Evolutionary conservation across 2,113 vertebrate species (phyloP).

Genomic region (Australoheros scitulus): DNA sequence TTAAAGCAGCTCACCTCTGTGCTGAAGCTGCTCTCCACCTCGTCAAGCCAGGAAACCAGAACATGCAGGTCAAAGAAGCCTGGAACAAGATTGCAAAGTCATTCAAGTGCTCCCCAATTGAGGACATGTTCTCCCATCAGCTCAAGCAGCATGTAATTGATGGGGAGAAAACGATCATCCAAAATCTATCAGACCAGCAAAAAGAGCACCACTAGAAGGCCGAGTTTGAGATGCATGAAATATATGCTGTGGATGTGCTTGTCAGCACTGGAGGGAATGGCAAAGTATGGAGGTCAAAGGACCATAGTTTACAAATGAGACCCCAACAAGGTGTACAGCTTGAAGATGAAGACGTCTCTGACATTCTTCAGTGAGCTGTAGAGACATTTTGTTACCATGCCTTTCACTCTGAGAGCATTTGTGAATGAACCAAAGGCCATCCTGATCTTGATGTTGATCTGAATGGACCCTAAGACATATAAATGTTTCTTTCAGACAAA

Average conservation of each 20-base stretch:
- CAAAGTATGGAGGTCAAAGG: constrained; percentile 86
- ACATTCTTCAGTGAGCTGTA: constrained; percentile 98
- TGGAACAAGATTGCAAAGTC: constrained; percentile 99
- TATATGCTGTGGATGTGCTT: constrained; percentile 85
- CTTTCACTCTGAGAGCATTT: constrained; percentile 88
- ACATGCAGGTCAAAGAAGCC: constrained; percentile 95
- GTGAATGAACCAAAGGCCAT: no score
- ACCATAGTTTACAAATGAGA: constrained; percentile 94
- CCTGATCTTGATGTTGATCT: no score
- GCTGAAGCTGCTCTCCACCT: constrained; percentile 94
- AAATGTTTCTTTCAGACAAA: no score
- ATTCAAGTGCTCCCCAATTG: constrained; percentile 95
- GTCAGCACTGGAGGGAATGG: constrained; percentile 98
- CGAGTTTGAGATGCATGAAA: constrained; percentile 97
- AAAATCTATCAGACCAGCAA: constrained; percentile 97
- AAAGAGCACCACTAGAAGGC: constrained; percentile 98
- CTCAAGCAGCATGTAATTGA: constrained; percentile 97
- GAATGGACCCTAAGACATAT: no score
- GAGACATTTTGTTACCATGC: constrained; percentile 94
- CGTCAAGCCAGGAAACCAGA: constrained; percentile 98
- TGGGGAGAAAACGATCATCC: constrained; percentile 97
- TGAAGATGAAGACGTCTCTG: constrained; percentile 99
- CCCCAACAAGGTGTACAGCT: constrained; percentile 94
- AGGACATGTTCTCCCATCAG: constrained; percentile 98
- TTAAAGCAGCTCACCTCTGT: constrained; percentile 94